Evolutionary conservation across 1,140 invertebrate genomes (phyloP), one percentile per base, ranked within the genome.

Genomic region (Drosophila saltans): DNA sequence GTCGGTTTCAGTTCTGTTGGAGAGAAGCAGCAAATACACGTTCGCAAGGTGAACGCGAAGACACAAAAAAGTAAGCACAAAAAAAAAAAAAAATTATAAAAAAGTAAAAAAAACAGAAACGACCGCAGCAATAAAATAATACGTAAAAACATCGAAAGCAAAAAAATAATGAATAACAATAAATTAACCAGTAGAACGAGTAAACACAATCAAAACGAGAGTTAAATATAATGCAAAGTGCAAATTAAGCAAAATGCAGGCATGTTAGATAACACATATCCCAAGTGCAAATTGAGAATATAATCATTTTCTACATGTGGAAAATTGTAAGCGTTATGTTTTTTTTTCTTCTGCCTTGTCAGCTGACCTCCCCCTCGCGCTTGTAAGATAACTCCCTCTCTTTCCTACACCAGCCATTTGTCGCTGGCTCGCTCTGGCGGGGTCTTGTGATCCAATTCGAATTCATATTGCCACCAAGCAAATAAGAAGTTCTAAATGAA

Each of bases 1-100:
- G 72, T 86, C 83, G 83, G 82, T 88, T 82, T 88, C 77, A 65
- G 79, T 81, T 86, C 80, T 78, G 80, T 86, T 84, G 75, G 82
- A 86, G 75, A 79, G 56, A 69, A 85, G 76, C 76, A 88, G 82
- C 82, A 85, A 48, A 45, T 56, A 74, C 72, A 76, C 83, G 82
- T 88, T 86, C 82, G 79, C 82, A 78, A 85, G 81, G 64, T 76
- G 76, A 86, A 85, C 75, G 82, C 61, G 78, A 66, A 86, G 72
- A 81, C 76, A 85, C 75, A 86, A 73, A 63, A 75, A 85, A 81
- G 81, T 85, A 85, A 86, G 81, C 76, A 8, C 28, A 21, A 64
- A 59, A 11, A 16, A 72, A 58, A 58, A 62, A 62, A 55, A 43
- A 2, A 66, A 58, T 55, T 58, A 61, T 71, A 48, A n/a, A 69